Evolutionary conservation across 92 coral and sea anemone genomes (phyloP), one percentile per base, ranked within the genome.

Genomic region (Pocillopora grandis): DNA sequence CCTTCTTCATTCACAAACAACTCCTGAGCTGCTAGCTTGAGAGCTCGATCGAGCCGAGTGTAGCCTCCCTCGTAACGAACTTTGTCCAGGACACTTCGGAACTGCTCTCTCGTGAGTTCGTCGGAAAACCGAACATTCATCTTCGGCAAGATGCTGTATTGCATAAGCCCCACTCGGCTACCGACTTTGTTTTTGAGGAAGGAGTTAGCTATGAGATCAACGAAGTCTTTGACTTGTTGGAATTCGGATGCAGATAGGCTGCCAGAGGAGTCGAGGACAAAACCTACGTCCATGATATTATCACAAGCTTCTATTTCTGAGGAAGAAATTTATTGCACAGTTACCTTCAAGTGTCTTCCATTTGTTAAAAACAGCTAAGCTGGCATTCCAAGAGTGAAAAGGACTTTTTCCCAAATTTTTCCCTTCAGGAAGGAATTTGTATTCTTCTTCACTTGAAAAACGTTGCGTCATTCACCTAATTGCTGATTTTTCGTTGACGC

Each of bases 241-340:
- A 83, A 94, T 42, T 94, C 91, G 12, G 56, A 18, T 35, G 83
- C 87, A 5, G 88, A 78, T 20, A 87, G 60, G 82, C 88, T 90
- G 48, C 84, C 90, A n/a, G 98, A 94, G 8, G 95, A 89, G 80
- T 94, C 98, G 20, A 94, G 57, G 63, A 94, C 33, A 75, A 94
- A 89, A 35, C 87, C 95, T 1, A 94, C 52, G 85, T 94, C 95
- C 72, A 92, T 72, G 37, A 66, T 80, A 31, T 83, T 88, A 36
- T 83, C 84, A 62, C 91, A 88, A 56, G 89, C 60, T 21, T 79
- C 76, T 14, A 72, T 80, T 59, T 86, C 89, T 86, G 63, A 36
- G 14, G 23, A 10, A 23, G 52, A 31, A 15, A 5, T 19, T 10
- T 9, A 15, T 62, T 63, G 3, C 23, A 42, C 79, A 72, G 48